These are phyloP conservation scores for Champsocephalus esox DNA, from an alignment of 2,797 vertebrate genomes.

Conservation along the genomic window DNA sequence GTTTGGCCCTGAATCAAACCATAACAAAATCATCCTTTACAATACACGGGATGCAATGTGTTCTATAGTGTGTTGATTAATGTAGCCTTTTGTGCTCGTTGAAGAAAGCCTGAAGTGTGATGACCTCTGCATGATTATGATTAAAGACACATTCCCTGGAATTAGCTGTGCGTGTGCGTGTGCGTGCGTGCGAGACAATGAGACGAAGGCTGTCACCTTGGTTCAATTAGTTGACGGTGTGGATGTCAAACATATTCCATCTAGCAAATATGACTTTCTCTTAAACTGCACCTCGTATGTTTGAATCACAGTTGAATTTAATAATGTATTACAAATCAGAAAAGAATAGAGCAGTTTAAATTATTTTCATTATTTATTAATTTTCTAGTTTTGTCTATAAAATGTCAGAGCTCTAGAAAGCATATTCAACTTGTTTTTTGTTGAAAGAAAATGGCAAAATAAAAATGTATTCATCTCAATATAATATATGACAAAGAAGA, in stretches of 20 bases:
- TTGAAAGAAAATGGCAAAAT: background rate
- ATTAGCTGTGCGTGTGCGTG: slow-evolving; percentile 9
- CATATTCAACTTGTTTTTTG: background rate
- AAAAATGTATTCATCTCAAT: background rate
- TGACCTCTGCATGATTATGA: slow-evolving; percentile 38
- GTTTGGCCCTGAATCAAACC: slow-evolving; percentile 36
- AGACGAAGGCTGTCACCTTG: background rate
- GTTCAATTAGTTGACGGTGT: background rate
- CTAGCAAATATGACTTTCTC: background rate
- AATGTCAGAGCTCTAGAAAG: background rate
- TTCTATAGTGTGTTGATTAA: slow-evolving; percentile 57
- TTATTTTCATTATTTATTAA: background rate
- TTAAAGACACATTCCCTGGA: slow-evolving; percentile 41
- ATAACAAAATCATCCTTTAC: slow-evolving; percentile 34
- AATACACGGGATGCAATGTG: slow-evolving; percentile 35
- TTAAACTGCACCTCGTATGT: background rate
- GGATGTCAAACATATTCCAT: background rate
- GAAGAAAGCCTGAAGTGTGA: slow-evolving; percentile 34
- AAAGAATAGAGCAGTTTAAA: background rate
- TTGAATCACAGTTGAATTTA: background rate
- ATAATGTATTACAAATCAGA: background rate
- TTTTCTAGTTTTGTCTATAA: background rate
- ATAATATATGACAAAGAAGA: background rate
- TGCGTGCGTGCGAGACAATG: background rate
- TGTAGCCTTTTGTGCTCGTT: slow-evolving; percentile 36